Percentiles rank a stretch among this genome's conserved stretches.
Evolutionary conservation across 1,140 invertebrate genomes (phyloP).

Genomic region (Heliconius melpomene): DNA sequence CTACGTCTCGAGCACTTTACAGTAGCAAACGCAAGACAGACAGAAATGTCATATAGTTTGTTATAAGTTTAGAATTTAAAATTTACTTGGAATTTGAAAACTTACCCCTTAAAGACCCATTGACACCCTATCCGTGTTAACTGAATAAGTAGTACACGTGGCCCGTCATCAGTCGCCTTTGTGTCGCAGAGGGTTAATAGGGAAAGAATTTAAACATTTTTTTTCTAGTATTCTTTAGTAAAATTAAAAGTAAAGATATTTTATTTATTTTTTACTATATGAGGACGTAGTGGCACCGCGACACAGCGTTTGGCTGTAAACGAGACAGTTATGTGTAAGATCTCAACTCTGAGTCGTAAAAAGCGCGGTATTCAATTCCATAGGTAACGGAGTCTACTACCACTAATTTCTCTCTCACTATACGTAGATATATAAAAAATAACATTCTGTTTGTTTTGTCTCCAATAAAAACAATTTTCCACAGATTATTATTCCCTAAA

Average conservation of each 20-base stretch:
- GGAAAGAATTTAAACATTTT: not conserved
- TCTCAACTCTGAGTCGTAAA: too few species aligned
- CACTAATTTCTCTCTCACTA: too few species aligned
- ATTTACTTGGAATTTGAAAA: conserved; percentile 19
- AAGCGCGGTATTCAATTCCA: too few species aligned
- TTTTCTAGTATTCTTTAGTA: not conserved
- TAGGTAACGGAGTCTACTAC: too few species aligned
- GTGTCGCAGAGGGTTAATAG: conserved; percentile 27
- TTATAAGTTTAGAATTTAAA: not conserved
- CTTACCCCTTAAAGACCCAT: not conserved
- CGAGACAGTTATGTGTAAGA: not conserved
- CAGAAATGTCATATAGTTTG: too few species aligned
- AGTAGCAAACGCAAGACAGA: too few species aligned
- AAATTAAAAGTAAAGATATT: not conserved
- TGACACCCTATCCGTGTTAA: conserved; percentile 17
- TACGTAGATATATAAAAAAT: not conserved
- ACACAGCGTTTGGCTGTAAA: not conserved
- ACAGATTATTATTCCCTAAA: not conserved
- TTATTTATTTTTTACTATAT: not conserved
- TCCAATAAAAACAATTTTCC: not conserved
- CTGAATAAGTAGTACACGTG: conserved; percentile 51
- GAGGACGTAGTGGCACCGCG: not conserved
- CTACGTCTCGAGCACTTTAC: too few species aligned
- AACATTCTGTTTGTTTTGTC: not conserved
- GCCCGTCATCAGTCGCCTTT: conserved; percentile 55